Base-by-base conservation (phyloP, 1,140 invertebrate genomes). In the Tetramorium simillimum region DNA sequence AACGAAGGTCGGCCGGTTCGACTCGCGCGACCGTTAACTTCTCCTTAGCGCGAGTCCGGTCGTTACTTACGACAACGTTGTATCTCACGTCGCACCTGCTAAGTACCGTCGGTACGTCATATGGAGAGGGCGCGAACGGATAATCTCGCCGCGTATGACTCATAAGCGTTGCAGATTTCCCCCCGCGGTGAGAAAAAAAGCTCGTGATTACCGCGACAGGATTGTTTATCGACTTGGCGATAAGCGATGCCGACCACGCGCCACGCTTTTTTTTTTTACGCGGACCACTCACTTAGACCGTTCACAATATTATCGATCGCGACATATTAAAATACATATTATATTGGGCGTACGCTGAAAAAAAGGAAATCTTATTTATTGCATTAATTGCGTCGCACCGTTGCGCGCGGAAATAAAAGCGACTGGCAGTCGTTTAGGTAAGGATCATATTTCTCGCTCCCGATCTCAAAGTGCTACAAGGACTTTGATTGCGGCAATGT, bases 11-110 rank as follows among this genome's bases (percentile, higher is more conserved):
- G 80, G 69, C 7, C 24, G 18, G 53, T 60, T 16, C 49, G 33
- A 43, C 37, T 43, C 67, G 40, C 7, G 40, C 43, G 53, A 84
- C 67, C 40, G 53, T 84, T 80, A 80, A 60, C 69, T 73, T 73
- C 67, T 72, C 4, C 24, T 73, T 10, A 37, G 24, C 80, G 12
- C 40, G 65, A 82, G 10, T 14, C 18, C 69, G 49, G 60, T 87
- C 86, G 85, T 91, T 92, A 86, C 84, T 87, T 88, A 86, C 86
- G 67, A 91, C 88, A 75, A 81, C 86, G 80, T 92, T 88, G 86
- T 92, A 91, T 92, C 88, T 92, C 85, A 90, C 65, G 89, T 86
- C 87, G 77, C 89, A 91, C 90, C 90, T 92, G 92, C 86, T 91
- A 87, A 90, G 75, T 84, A 85, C 85, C 87, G 63, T 85, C 81